These are phyloP conservation scores for Drosophila prosaltans DNA, from an alignment of 1,140 invertebrate genomes.

Conservation along the genomic window DNA sequence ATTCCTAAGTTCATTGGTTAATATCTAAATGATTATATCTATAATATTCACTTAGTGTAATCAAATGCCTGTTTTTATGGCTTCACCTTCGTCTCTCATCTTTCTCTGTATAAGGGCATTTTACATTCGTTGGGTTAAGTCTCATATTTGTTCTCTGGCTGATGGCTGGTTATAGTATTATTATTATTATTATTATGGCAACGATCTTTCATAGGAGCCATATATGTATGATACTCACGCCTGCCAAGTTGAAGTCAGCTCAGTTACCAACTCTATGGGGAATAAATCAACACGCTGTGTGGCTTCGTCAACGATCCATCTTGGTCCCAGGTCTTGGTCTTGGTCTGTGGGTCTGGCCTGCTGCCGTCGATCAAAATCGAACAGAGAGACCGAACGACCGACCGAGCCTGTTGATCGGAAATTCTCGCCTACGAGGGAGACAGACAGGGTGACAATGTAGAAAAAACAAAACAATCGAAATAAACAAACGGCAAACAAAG, in stretches of 20 bases:
- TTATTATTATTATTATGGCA: slow-evolving; percentile 46
- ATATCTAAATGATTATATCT: not conserved
- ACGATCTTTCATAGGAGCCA: slow-evolving; percentile 37
- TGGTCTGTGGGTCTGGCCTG: slow-evolving; percentile 55
- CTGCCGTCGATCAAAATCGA: slow-evolving; percentile 72
- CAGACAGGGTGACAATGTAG: slow-evolving; percentile 62
- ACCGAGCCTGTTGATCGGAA: slow-evolving; percentile 70
- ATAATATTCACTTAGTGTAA: slow-evolving; percentile 16
- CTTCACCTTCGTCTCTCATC: slow-evolving; percentile 1
- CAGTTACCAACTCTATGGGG: slow-evolving; percentile 65
- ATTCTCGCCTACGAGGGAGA: slow-evolving; percentile 73
- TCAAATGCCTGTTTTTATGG: slow-evolving; percentile 31
- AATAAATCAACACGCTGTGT: slow-evolving; percentile 83
- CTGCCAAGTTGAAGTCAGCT: slow-evolving; percentile 36
- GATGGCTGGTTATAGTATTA: slow-evolving; percentile 10
- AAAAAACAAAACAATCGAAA: slow-evolving; percentile 32
- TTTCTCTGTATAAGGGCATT: slow-evolving; percentile 39
- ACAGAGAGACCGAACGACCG: slow-evolving; percentile 6
- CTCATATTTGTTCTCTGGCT: slow-evolving; percentile 27
- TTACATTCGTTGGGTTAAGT: slow-evolving; percentile 30
- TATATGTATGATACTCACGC: slow-evolving; percentile 36
- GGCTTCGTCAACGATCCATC: slow-evolving; percentile 82
- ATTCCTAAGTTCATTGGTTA: not conserved
- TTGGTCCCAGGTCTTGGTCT: slow-evolving; percentile 37
- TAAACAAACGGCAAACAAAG: slow-evolving; percentile 48